These are phyloP conservation scores for Petrocephalus sullivani DNA, from an alignment of 2,797 vertebrate genomes.

Conservation along the genomic window DNA sequence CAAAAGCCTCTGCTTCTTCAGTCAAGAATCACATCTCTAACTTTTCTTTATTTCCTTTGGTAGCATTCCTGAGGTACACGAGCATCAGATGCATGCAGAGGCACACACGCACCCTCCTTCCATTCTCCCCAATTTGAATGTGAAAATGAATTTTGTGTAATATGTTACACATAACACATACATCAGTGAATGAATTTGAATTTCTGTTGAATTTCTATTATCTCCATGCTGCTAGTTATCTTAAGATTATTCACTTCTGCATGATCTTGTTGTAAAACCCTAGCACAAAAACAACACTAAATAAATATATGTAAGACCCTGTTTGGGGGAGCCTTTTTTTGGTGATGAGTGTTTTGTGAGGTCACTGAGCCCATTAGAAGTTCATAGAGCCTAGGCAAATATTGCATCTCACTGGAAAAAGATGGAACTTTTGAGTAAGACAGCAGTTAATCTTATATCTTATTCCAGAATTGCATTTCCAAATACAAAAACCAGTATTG, in stretches of 20 bases:
- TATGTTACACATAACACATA: not conserved
- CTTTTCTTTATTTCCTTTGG: not conserved
- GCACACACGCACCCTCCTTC: not conserved
- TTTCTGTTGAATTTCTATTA: not conserved
- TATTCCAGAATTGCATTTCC: constrained; percentile 31
- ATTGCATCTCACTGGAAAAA: constrained; percentile 24
- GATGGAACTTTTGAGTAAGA: constrained; percentile 13
- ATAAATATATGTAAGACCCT: not conserved
- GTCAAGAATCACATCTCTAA: not conserved
- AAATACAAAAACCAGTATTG: constrained; percentile 39
- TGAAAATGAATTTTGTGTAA: not conserved
- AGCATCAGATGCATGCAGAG: not conserved
- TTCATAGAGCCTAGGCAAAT: constrained; percentile 14
- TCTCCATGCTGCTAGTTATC: not conserved
- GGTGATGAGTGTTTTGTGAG: not conserved
- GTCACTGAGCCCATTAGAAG: constrained; percentile 22
- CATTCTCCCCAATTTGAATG: not conserved
- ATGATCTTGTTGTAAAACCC: not conserved
- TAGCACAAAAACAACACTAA: not conserved
- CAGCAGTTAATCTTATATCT: not conserved
- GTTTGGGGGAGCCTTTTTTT: not conserved
- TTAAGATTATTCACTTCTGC: not conserved
- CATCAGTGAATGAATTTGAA: not conserved
- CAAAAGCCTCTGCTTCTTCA: not conserved
- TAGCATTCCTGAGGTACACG: not conserved